These are phyloP conservation scores for Aporrectodea caliginosa DNA, from an alignment of 1,140 invertebrate genomes.

Conservation along the genomic window DNA sequence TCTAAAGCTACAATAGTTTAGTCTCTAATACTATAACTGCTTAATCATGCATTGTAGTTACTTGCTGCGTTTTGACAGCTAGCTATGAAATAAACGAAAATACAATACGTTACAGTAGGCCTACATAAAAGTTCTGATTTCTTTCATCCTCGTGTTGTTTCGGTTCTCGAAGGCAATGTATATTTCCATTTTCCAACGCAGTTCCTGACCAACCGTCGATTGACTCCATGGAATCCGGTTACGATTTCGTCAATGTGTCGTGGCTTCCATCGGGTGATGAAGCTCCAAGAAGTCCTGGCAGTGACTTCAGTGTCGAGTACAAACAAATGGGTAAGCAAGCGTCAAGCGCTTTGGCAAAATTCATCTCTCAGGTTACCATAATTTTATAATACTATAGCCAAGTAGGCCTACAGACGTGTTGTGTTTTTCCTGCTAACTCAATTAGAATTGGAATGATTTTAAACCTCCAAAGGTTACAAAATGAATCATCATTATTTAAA, in stretches of 20 bases:
- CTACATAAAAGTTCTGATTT: no score
- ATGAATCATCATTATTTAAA: background rate
- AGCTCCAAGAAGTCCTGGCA: conserved; percentile 12
- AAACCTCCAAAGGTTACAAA: background rate
- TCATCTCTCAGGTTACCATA: background rate
- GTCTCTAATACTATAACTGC: no score
- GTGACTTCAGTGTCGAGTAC: conserved; percentile 13
- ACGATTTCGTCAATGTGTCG: conserved; percentile 11
- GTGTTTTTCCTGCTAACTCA: background rate
- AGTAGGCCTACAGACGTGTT: background rate
- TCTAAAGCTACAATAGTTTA: no score
- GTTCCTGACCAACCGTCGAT: conserved; percentile 8
- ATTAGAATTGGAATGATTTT: background rate
- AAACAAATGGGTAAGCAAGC: background rate
- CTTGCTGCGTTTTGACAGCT: no score
- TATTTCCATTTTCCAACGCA: no score
- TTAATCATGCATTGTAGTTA: no score
- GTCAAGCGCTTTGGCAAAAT: background rate
- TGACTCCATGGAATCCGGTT: background rate
- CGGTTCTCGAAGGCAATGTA: no score
- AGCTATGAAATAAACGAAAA: no score
- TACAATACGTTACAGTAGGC: no score
- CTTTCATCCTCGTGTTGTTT: no score
- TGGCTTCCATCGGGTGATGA: conserved; percentile 2
- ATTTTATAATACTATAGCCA: background rate